Conservation (phyloP, 2,888 invertebrate genomes). For the Phengaris arion region DNA sequence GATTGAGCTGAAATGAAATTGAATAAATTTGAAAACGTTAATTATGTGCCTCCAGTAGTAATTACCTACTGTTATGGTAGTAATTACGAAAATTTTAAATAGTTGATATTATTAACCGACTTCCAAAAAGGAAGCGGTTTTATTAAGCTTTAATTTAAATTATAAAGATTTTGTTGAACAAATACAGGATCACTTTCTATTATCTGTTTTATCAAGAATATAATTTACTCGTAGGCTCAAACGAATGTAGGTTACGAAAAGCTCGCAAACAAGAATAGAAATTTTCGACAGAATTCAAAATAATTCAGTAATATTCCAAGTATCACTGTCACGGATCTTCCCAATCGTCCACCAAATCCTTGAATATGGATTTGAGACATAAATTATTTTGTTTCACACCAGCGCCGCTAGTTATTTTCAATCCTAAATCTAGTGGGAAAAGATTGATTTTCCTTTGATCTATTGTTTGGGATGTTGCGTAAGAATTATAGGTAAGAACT, state of each 20-base stretch:
- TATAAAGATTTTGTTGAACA: neutral
- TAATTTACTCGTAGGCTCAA: neutral
- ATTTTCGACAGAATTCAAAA: constrained; percentile 30
- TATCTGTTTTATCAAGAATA: neutral
- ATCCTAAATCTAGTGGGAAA: constrained; percentile 1
- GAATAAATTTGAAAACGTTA: neutral
- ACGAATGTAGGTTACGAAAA: neutral
- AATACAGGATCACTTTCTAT: neutral
- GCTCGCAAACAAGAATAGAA: constrained; percentile 20
- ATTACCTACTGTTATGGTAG: no score
- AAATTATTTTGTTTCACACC: constrained; percentile 22
- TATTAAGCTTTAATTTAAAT: no score
- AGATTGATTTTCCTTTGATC: constrained; percentile 26
- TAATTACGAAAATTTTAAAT: no score
- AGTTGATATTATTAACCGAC: no score
- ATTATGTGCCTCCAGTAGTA: no score
- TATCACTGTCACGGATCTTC: constrained; percentile 7
- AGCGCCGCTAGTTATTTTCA: constrained; percentile 1
- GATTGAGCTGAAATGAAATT: constrained; percentile 59
- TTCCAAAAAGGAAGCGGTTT: no score
- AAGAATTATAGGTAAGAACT: constrained; percentile 36
- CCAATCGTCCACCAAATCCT: constrained; percentile 16
- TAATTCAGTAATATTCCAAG: constrained; percentile 26
- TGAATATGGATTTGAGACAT: constrained; percentile 20
- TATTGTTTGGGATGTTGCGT: constrained; percentile 18